phyloP scores from a whole-genome alignment of 2,113 vertebrate genomes.

The Numenius arquata region DNA sequence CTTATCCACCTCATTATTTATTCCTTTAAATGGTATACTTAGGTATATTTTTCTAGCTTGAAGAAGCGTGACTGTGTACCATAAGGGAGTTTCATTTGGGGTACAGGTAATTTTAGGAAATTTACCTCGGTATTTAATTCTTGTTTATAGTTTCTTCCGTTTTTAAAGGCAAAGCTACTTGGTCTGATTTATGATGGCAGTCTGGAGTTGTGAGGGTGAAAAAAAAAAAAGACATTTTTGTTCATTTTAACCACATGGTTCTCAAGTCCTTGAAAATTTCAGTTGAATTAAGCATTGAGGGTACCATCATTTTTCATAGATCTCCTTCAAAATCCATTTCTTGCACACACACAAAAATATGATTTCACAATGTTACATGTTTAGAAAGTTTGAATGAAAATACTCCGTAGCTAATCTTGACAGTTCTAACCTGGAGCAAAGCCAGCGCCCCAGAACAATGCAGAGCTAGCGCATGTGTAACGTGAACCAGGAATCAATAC shows the following conservation, averaged over 20 bases:
- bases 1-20: slow-evolving; percentile 9
- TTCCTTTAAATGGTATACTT: background rate
- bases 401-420: background rate
- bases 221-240: background rate
- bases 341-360: background rate
- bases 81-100: background rate
- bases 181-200: slow-evolving; percentile 7
- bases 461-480: background rate
- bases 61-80: background rate
- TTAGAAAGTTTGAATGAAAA: slow-evolving; percentile 39
- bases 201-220: background rate
- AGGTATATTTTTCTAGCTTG: background rate
- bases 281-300: background rate
- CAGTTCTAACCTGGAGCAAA: background rate
- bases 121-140: background rate
- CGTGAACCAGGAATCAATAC: slow-evolving; percentile 39
- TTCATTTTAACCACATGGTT: background rate
- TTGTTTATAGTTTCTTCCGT: background rate
- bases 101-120: background rate
- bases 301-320: background rate
- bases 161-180: background rate
- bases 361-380: background rate
- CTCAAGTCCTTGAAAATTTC: background rate
- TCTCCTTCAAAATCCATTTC: slow-evolving; percentile 42
- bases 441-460: background rate